A percentile compares a stretch with the other conserved stretches of the same genome.
Conservation (phyloP, 30 jellyfish, hydroid and myxozoan genomes). For the Turritopsis rubra region DNA sequence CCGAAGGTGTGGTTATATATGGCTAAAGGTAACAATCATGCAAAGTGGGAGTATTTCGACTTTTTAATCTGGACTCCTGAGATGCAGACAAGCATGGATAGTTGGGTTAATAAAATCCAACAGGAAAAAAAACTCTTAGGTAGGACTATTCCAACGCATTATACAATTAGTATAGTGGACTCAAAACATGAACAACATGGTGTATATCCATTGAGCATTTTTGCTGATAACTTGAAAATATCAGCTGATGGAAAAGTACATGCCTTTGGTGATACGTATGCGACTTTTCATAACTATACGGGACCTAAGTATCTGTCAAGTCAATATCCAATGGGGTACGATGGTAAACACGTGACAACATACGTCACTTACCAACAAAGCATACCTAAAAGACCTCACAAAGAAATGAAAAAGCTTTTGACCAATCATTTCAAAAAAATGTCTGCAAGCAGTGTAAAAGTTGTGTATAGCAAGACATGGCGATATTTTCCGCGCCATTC, state of each 20-base stretch:
- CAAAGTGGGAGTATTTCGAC: constrained; percentile 50
- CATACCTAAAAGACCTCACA: constrained; percentile 28
- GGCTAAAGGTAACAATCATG: constrained; percentile 16
- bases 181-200: constrained; percentile 48
- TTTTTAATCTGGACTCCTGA: constrained; percentile 91
- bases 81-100: constrained; percentile 35
- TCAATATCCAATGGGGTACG: constrained; percentile 54
- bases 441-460: constrained; percentile 38
- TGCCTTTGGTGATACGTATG: constrained; percentile 73
- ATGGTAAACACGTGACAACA: constrained; percentile 41
- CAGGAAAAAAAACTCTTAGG: constrained; percentile 42
- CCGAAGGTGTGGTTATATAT: constrained; percentile 8
- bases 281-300: constrained; percentile 41
- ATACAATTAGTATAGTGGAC: constrained; percentile 57
- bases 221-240: constrained; percentile 37
- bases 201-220: constrained; percentile 51
- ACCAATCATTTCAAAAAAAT: constrained; percentile 20
- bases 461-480: constrained; percentile 42
- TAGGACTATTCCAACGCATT: constrained; percentile 33
- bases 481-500: constrained; percentile 71
- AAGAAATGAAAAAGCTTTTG: constrained; percentile 29
- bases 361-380: constrained; percentile 67
- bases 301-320: constrained; percentile 54
- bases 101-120: constrained; percentile 24
- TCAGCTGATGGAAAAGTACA: constrained; percentile 53